Evolutionary conservation across 1,140 invertebrate species (phyloP).

Genomic region (Drosophila pachea): DNA sequence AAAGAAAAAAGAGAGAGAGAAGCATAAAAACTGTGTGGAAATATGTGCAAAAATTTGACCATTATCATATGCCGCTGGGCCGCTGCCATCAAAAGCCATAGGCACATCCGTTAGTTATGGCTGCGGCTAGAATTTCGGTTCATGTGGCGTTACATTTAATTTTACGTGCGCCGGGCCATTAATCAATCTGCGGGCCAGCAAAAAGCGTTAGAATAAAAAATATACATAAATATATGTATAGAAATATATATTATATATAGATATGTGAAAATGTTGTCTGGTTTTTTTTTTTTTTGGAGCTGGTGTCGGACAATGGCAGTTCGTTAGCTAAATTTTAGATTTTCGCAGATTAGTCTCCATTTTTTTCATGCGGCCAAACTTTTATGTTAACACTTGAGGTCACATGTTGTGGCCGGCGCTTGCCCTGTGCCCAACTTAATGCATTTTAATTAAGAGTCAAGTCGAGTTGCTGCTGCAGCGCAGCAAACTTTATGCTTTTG

Average conservation of each 20-base stretch:
- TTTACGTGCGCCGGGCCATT: constrained; percentile 37
- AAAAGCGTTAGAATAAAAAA: constrained; percentile 17
- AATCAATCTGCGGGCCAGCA: constrained; percentile 37
- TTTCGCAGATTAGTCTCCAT: constrained; percentile 31
- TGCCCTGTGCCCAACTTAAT: constrained; percentile 44
- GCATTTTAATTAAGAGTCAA: constrained; percentile 57
- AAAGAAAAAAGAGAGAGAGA: neutral
- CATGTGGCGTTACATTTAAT: constrained; percentile 49
- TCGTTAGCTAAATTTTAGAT: constrained; percentile 41
- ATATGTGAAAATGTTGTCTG: neutral
- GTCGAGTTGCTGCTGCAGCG: constrained; percentile 24
- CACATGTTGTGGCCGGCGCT: constrained; percentile 35
- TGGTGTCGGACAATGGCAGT: constrained; percentile 27
- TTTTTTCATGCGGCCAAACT: constrained; percentile 10
- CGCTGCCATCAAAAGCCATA: constrained; percentile 22
- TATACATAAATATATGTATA: neutral
- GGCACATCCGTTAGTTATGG: constrained; percentile 33
- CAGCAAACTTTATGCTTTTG: constrained; percentile 52
- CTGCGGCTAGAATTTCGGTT: constrained; percentile 27
- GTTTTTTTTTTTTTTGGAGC: neutral
- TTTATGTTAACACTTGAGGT: constrained; percentile 49
- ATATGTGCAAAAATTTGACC: constrained; percentile 40
- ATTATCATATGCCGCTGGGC: constrained; percentile 43
- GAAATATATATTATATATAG: neutral
- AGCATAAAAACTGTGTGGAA: constrained; percentile 14